Conservation (phyloP, 2,113 vertebrate genomes). For the Garra rufa region DNA sequence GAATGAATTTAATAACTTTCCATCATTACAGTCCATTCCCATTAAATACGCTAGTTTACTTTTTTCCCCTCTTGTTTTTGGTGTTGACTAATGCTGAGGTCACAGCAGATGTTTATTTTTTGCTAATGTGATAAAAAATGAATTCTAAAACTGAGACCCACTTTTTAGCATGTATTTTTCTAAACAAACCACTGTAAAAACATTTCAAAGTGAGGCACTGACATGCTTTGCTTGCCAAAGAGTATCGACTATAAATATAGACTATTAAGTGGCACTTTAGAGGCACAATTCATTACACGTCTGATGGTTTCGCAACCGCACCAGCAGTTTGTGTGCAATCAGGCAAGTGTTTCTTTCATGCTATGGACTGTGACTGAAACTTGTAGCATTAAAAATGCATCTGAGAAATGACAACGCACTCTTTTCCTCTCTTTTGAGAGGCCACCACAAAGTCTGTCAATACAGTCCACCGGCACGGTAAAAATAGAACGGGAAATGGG, state of each 20-base stretch:
- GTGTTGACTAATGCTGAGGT: background rate
- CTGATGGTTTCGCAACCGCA: background rate
- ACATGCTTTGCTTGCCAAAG: background rate
- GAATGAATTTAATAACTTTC: background rate
- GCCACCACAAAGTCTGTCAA: constrained; percentile 16
- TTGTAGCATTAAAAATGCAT: constrained; percentile 60
- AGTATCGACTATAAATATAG: constrained; percentile 12
- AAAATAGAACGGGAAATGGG: constrained; percentile 61
- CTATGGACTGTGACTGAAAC: constrained; percentile 25
- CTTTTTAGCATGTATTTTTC: background rate
- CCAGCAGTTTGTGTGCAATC: constrained; percentile 1
- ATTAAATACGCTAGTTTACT: background rate
- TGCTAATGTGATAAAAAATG: background rate
- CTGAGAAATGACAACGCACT: constrained; percentile 51
- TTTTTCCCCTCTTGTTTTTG: background rate
- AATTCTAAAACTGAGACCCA: background rate
- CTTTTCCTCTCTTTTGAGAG: constrained; percentile 22
- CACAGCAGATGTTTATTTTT: background rate
- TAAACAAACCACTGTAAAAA: background rate
- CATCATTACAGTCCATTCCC: background rate
- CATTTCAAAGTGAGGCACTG: background rate
- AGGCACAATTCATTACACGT: background rate
- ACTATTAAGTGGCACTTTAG: constrained; percentile 22
- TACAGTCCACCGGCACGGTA: constrained; percentile 28
- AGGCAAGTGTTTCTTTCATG: constrained; percentile 21